Evolutionary conservation across 2,113 vertebrate genomes (phyloP), one percentile per base, ranked within the genome.

Genomic region (Pimephales promelas): DNA sequence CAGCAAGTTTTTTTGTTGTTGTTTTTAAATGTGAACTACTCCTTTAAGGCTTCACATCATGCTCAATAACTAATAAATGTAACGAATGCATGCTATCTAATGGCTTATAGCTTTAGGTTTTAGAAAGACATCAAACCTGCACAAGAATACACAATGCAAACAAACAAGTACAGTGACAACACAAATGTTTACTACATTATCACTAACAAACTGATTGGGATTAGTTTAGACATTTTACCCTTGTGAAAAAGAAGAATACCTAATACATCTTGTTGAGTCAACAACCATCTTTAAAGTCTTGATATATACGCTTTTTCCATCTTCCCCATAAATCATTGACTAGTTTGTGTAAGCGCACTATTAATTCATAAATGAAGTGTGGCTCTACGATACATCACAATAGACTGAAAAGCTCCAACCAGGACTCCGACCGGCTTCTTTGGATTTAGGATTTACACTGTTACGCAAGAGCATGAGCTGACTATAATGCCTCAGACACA

Each of bases 291-390:
- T 45, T 56, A 77, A 56, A 54, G 73, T 75, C 73, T 54, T 13
- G 18, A 34, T 34, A 54, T n/a, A 56, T 75, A 28, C n/a, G 28
- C 73, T 36, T 54, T 75, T 75, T 59, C 31, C 34, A 0, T 64
- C 59, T 47, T 43, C 24, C 59, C 40, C 24, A 79, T 79, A 64
- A 79, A 64, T 79, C 77, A 49, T 13, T 61, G 77, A 79, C 56
- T 79, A 47, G 40, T 79, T 79, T 47, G 24, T 26, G 3, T 45
- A 45, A 28, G 36, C n/a, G 56, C 57, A 43, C 76, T 61, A 62
- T 79, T 79, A 64, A 79, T 64, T 79, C 77, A 49, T 79, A 66
- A 64, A 79, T 64, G 40, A 79, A 49, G 57, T 79, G 59, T 22
- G 11, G 24, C 20, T 74, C 34, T 24, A 20, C 75, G 26, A 64